Base-by-base conservation (phyloP, 2,888 invertebrate species). In the Ischnus inquisitorius region DNA sequence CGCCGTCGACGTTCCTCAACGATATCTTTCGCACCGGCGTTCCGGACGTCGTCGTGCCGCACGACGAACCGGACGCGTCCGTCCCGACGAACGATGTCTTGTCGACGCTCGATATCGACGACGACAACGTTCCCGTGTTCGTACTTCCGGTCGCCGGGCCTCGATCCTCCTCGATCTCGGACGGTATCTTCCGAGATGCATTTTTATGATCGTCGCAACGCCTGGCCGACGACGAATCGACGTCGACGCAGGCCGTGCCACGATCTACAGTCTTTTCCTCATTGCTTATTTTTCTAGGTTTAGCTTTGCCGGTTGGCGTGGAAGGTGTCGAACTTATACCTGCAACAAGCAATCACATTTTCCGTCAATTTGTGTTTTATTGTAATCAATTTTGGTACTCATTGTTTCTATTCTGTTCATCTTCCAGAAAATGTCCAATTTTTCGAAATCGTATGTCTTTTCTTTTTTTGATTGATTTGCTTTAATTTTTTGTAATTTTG, bases 231-330 rank as follows among this genome's bases (percentile, higher is more conserved):
- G 72, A 22, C 57, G 65, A 25, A 12, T 85, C 82, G 69, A 67
- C 64, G 34, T 82, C 83, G 48, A 62, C 81, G 48, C 51, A 60
- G 19, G 84, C 64, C 68, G 80, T 60, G 75, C 69, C 72, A 77
- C 82, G 79, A 79, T 91, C 90, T 87, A 88, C 89, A 89, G 88
- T 91, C 89, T 91, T 90, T 87, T 91, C 92, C 90, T 93, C 91
- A 89, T 92, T 91, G 85, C 89, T 91, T 87, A 89, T 84, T 90
- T 91, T 92, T 85, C 89, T 90, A 87, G 87, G 85, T 85, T 92
- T 93, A 57, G 90, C 87, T 91, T 91, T 92, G 87, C 88, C 90
- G 85, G 88, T 89, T 86, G 92, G 90, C 68, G 92, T 92, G 81
- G 91, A 90, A 85, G 93, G 90, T 82, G 89, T 90, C 72, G 91